Evolutionary conservation across 2,888 invertebrate genomes (phyloP), one percentile per base, ranked within the genome.

Genomic region (Parasteatoda lunata): DNA sequence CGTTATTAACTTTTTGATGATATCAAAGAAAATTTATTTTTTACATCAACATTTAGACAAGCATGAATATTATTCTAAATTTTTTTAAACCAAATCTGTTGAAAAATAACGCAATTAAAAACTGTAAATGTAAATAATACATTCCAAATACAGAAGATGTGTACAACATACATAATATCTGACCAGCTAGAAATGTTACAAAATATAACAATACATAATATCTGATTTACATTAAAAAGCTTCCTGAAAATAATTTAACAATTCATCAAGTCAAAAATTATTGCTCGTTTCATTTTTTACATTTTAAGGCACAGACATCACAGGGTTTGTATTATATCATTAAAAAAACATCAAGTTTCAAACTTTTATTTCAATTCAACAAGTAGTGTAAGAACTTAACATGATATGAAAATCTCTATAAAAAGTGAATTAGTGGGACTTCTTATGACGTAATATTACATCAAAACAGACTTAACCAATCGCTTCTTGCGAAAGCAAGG

Each of bases 241-340:
- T 52, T 51, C 15, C n/a, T 52, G 47, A n/a, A 76, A 47, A 51
- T 73, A 59, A 15, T 80, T 70, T 66, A 80, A 65, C 65, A 80
- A 77, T 59, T 9, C 3, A 30, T 30, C 30, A 30, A 30, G 30
- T 30, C 30, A 45, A 45, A 30, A 70, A 68, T 84, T 77, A 84
- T 77, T 77, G 72, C 84, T 68, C 70, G 47, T 30, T 52, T 13
- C 11, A 59, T 84, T 66, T 72, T 45, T 49, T 15, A 59, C 15
- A n/a, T n/a, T 64, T 77, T 79, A 86, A 86, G 85, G 85, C 85
- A 86, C 85, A 75, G n/a, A 49, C 76, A 86, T 86, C 85, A 86
- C 85, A 80, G 30, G 15, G 9, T 68, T 15, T 13, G n/a, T 13
- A 9, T 13, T 59, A 13, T 59, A 9, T 59, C n/a, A n/a, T 59